Base-by-base conservation (phyloP, 53 echinoderm and acorn worm species). In the Hippasteria phrygiana region DNA sequence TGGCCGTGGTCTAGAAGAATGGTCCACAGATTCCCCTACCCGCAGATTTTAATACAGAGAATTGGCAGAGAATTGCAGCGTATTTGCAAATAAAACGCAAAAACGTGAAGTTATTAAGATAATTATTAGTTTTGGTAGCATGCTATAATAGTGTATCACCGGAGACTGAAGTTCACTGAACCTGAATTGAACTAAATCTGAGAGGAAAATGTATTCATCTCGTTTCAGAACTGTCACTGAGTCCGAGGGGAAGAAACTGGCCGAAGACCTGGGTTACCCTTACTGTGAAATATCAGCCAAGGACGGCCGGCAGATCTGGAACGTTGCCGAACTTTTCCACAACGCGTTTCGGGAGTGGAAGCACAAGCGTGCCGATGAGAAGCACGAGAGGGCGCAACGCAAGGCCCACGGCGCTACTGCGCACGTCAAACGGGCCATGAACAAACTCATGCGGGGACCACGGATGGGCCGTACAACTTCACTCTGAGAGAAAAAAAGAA, bases 281-380 rank as follows among this genome's bases (percentile, higher is more conserved):
- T 95, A 93, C 74, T 95, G 72, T 53, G 95, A 95, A 70, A 89
- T 95, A 36, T 95, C 95, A n/a, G 95, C 93, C 26, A 93, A 93
- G 53, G 95, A 95, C 62, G 95, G 95, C 7, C 79, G 79, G 1
- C 93, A 95, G 81, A 89, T 95, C 12, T 91, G 89, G 75, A 87
- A 89, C 63, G 93, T 95, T 22, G 87, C 95, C 16, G 95, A 95
- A 29, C 78, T 95, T 4, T 95, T 93, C 59, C 83, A 87, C 51
- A 91, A 91, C 66, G 78, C 91, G 50, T 95, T 91, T 47, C 87
- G 95, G 12, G 89, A 88, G 47, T 95, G 95, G 95, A 91, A 77
- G 13, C 55, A 88, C 85, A 85, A 85, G 22, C 39, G 85, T 5
- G 69, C 85, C 12, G 85, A 85, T 45, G 85, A 85, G 71, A 85